A percentile compares a stretch with the other conserved stretches of the same genome.
These are phyloP conservation scores for Conger conger DNA, from an alignment of 2,113 vertebrate species.

Conservation along the genomic window DNA sequence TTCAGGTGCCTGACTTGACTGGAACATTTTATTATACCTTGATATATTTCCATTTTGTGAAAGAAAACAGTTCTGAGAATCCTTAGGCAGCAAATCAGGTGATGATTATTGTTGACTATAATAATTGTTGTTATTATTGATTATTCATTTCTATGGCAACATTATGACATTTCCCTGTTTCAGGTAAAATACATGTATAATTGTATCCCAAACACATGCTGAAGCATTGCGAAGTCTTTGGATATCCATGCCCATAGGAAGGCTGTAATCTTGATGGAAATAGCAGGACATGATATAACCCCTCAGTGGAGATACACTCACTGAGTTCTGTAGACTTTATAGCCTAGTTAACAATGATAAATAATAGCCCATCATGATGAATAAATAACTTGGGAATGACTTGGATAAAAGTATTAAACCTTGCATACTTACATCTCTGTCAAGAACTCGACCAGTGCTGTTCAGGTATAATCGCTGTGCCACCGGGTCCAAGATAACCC, in stretches of 20 bases:
- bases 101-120: neutral
- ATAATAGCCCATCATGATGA: neutral
- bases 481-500: slow-evolving; percentile 90
- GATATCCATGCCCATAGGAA: neutral
- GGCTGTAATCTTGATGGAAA: neutral
- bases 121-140: neutral
- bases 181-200: neutral
- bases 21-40: neutral
- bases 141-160: neutral
- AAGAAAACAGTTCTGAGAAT: neutral
- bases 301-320: slow-evolving; percentile 7
- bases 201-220: neutral
- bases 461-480: slow-evolving; percentile 90
- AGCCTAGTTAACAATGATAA: neutral
- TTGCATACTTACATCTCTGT: slow-evolving; percentile 86
- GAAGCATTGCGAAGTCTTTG: neutral
- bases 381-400: slow-evolving; percentile 23
- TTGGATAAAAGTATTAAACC: neutral
- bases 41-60: neutral
- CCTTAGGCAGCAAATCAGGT: neutral
- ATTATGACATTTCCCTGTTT: neutral
- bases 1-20: neutral
- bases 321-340: neutral
- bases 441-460: slow-evolving; percentile 89
- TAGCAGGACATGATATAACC: neutral